Conservation (phyloP, 2,888 invertebrate genomes). For the Criorhina ranunculi region DNA sequence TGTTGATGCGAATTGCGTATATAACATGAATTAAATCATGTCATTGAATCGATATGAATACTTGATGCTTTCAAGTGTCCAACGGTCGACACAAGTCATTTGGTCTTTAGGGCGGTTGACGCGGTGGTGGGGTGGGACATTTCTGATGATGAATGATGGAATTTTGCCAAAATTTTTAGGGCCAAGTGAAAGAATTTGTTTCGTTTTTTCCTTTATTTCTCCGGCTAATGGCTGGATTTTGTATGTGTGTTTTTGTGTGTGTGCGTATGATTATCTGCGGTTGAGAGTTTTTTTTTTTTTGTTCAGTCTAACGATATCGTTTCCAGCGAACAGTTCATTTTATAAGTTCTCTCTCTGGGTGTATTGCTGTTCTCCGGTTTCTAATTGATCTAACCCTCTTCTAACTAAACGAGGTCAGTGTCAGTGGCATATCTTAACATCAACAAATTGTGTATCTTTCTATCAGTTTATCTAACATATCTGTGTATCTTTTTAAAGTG, state of each 20-base stretch:
- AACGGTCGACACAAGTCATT: constrained; percentile 44
- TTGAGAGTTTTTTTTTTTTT: constrained; percentile 16
- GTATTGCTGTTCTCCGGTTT: constrained; percentile 7
- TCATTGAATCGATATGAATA: constrained; percentile 73
- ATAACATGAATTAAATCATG: constrained; percentile 61
- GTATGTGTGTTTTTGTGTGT: constrained; percentile 51
- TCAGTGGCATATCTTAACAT: constrained; percentile 60
- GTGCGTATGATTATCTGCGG: constrained; percentile 31
- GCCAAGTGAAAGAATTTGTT: constrained; percentile 52
- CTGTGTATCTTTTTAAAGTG: constrained; percentile 37
- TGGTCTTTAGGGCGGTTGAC: background rate
- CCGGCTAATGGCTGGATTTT: constrained; percentile 41
- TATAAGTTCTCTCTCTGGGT: constrained; percentile 30
- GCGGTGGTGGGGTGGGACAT: constrained; percentile 26
- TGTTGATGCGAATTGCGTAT: constrained; percentile 64
- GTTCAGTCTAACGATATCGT: constrained; percentile 67
- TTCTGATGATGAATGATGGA: constrained; percentile 54
- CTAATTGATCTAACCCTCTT: constrained; percentile 63
- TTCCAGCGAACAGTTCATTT: constrained; percentile 61
- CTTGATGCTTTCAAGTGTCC: constrained; percentile 63
- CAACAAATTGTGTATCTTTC: constrained; percentile 45
- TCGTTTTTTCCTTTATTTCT: constrained; percentile 12
- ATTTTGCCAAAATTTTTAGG: constrained; percentile 73
- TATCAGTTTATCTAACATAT: background rate
- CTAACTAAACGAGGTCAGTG: constrained; percentile 72